Evolutionary conservation across 2,888 invertebrate species (phyloP).

Genomic region (Pardosa pseudoannulata): DNA sequence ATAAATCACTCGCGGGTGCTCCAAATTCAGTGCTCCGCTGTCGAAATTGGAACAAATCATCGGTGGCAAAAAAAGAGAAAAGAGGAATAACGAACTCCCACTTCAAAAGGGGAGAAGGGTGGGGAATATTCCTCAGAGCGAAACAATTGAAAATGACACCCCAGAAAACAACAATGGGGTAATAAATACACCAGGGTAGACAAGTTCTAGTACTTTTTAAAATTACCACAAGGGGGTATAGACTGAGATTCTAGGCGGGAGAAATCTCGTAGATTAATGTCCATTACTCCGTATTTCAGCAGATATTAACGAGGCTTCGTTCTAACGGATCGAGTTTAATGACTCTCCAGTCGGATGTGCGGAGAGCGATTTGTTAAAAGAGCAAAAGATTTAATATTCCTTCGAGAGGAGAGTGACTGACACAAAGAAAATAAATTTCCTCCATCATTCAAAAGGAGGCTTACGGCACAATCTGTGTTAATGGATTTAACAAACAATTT

Average conservation of each 20-base stretch:
- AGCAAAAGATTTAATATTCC: conserved; percentile 18
- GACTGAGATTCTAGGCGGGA: neutral
- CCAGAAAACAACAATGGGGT: conserved; percentile 29
- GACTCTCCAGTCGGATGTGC: neutral
- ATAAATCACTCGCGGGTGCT: neutral
- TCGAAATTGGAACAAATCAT: neutral
- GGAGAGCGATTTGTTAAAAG: neutral
- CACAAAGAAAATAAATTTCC: neutral
- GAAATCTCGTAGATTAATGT: conserved; percentile 56
- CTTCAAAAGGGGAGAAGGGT: neutral
- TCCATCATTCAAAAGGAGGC: no score
- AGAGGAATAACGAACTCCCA: neutral
- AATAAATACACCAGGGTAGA: conserved; percentile 38
- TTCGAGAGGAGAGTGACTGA: conserved; percentile 1
- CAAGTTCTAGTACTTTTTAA: conserved; percentile 42
- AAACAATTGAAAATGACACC: conserved; percentile 40
- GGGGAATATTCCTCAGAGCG: conserved; percentile 20
- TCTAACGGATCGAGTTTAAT: conserved; percentile 33
- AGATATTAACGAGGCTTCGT: conserved; percentile 51
- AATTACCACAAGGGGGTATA: conserved; percentile 7
- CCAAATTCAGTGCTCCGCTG: neutral
- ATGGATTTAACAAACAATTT: no score
- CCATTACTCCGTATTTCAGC: conserved; percentile 35
- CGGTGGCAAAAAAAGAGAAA: neutral
- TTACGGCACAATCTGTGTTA: no score